Base-by-base conservation (phyloP, 1,140 invertebrate genomes). In the Tetraneura akinire region DNA sequence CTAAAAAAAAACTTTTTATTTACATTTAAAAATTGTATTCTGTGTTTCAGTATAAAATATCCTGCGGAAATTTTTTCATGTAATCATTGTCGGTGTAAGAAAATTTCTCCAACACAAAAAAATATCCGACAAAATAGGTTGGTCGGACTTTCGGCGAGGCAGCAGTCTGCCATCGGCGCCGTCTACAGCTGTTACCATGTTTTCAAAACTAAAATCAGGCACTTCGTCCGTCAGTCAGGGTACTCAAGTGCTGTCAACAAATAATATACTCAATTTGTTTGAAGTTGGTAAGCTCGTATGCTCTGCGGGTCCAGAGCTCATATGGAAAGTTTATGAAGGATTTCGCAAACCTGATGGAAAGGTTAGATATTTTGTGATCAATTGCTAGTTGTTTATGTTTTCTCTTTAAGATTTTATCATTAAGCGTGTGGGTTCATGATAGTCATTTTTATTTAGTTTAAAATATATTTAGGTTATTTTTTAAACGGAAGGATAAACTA, bases 261-360 rank as follows among this genome's bases (percentile, higher is more conserved):
- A 97, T 86, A 94, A 96, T 4, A 95, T 98, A 83, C 89, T 90
- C 82, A 91, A 95, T 83, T 91, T 92, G 85, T 98, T 94, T 86
- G 93, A 96, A 81, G 90, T 97, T 74, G 93, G 94, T n/a, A 92
- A 93, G 83, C 92, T 94, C 84, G 89, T 91, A 64, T 94, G 93
- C 26, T 95, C 91, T 74, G 95, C 94, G 23, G 96, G 96, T 0
- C 95, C 95, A 0, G 95, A 96, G 84, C 90, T 95, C 80, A 90
- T 95, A 10, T 98, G 96, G 96, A 92, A 92, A 83, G 93, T 98
- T 80, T 93, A 96, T 84, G 95, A 98, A 83, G 96, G 92, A 0
- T 92, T 92, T 83, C 87, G 94, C 80, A 96, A 95, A 85, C 92
- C 90, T 66, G 96, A 98, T 84, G 92, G 92, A 82, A 96, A 95